These are phyloP conservation scores for Zaprionus africanus DNA, from an alignment of 1,140 invertebrate species.

Conservation along the genomic window DNA sequence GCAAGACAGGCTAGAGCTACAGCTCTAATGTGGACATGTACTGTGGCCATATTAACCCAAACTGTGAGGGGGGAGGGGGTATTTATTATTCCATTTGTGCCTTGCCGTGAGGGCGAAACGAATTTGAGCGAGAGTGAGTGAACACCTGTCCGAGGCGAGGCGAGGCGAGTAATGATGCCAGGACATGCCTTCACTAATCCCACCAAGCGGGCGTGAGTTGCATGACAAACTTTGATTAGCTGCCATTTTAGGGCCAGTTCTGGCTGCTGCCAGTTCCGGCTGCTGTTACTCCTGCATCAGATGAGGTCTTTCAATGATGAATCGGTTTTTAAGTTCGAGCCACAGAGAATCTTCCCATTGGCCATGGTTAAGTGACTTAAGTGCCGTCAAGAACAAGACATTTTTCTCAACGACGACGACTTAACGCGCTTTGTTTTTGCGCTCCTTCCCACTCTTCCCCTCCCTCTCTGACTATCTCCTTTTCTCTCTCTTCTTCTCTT, in stretches of 20 bases:
- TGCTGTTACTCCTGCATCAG: not conserved
- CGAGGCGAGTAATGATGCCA: conserved; percentile 3
- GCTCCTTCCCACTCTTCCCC: not conserved
- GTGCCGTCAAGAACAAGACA: conserved; percentile 57
- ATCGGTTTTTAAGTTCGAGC: conserved; percentile 61
- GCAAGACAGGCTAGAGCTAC: conserved; percentile 3
- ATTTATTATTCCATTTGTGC: conserved; percentile 38
- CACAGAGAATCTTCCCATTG: conserved; percentile 52
- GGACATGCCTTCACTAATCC: conserved; percentile 30
- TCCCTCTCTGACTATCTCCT: not conserved
- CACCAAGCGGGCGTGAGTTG: conserved; percentile 37
- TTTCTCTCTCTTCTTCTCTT: conserved; percentile 24
- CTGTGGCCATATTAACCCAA: not conserved
- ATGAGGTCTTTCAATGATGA: conserved; percentile 44
- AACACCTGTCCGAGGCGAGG: conserved; percentile 27
- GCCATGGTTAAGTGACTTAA: conserved; percentile 80
- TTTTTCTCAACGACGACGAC: conserved; percentile 41
- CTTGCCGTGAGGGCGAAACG: conserved; percentile 1
- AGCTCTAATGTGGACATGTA: conserved; percentile 3
- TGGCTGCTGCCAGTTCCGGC: not conserved
- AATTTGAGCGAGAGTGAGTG: conserved; percentile 8
- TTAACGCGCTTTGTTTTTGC: conserved; percentile 58
- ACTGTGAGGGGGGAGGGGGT: not conserved
- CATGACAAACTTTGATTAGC: conserved; percentile 40
- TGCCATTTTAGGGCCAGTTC: not conserved